phyloP scores from a whole-genome alignment of 2,888 invertebrate genomes.

The Drosophila paramelanica region DNA sequence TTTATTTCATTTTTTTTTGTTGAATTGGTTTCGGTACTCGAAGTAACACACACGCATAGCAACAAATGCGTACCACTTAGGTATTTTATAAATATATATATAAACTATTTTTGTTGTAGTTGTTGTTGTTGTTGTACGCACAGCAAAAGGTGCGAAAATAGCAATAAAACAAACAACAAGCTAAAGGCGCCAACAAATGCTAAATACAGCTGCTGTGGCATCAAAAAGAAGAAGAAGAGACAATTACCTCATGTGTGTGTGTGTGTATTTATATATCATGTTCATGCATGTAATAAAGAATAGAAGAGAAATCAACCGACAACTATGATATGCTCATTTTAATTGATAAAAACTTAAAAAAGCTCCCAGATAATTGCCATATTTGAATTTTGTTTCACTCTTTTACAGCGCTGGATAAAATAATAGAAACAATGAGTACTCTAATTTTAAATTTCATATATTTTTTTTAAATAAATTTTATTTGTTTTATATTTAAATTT shows the following conservation, averaged over 20 bases:
- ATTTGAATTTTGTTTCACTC: conserved; percentile 2
- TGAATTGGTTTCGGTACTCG: conserved; percentile 26
- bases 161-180: conserved; percentile 47
- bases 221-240: not conserved
- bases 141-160: conserved; percentile 68
- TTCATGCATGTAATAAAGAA: not conserved
- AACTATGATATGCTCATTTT: not conserved
- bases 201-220: conserved; percentile 27
- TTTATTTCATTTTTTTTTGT: conserved; percentile 15
- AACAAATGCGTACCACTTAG: conserved; percentile 10
- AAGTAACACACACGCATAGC: conserved; percentile 25
- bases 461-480: too few species aligned
- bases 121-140: conserved; percentile 21
- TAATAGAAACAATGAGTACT: too few species aligned
- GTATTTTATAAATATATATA: not conserved
- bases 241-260: not conserved
- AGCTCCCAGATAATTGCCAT: conserved; percentile 1
- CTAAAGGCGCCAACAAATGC: conserved; percentile 29
- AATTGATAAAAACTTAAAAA: conserved; percentile 1
- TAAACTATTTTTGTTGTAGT: not conserved
- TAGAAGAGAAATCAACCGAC: not conserved
- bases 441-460: too few species aligned
- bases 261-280: not conserved
- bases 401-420: not conserved
- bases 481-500: too few species aligned